These are phyloP conservation scores for Trichogramma evanescens DNA, from an alignment of 2,888 invertebrate genomes.

Conservation along the genomic window DNA sequence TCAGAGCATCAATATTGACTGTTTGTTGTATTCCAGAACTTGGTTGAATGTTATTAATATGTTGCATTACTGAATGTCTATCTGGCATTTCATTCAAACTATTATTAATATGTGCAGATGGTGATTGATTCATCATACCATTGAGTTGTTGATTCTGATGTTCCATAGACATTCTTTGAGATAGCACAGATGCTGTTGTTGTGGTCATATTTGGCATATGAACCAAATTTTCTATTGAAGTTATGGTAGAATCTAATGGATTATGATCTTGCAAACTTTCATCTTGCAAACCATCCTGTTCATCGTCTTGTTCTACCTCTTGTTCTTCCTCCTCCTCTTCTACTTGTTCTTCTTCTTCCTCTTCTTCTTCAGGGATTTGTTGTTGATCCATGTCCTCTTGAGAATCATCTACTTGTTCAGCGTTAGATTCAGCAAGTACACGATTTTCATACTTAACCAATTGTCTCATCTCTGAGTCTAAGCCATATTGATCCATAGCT, in stretches of 20 bases:
- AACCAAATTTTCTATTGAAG: slow-evolving; percentile 9
- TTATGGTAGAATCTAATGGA: slow-evolving; percentile 9
- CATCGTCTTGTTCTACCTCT: slow-evolving; percentile 2
- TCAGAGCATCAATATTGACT: no score
- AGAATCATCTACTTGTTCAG: neutral
- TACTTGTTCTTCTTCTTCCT: slow-evolving; percentile 12
- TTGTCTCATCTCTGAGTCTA: slow-evolving; percentile 11
- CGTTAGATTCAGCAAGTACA: neutral
- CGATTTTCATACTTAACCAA: slow-evolving; percentile 18
- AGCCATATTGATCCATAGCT: slow-evolving; percentile 18
- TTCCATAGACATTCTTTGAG: neutral
- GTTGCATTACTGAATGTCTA: no score
- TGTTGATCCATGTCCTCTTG: neutral
- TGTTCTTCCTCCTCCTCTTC: slow-evolving; percentile 2
- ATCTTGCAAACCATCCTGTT: slow-evolving; percentile 6
- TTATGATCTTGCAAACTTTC: no score
- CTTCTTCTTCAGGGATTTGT: slow-evolving; percentile 9
- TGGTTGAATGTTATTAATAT: no score
- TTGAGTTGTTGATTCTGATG: no score
- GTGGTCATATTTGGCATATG: slow-evolving; percentile 11
- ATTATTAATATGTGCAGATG: no score
- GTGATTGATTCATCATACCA: no score
- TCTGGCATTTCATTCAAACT: no score
- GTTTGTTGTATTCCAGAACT: no score
- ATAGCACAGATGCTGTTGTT: slow-evolving; percentile 9